Base-by-base conservation (phyloP, 2,888 invertebrate species). In the Drosophila meridionalis region DNA sequence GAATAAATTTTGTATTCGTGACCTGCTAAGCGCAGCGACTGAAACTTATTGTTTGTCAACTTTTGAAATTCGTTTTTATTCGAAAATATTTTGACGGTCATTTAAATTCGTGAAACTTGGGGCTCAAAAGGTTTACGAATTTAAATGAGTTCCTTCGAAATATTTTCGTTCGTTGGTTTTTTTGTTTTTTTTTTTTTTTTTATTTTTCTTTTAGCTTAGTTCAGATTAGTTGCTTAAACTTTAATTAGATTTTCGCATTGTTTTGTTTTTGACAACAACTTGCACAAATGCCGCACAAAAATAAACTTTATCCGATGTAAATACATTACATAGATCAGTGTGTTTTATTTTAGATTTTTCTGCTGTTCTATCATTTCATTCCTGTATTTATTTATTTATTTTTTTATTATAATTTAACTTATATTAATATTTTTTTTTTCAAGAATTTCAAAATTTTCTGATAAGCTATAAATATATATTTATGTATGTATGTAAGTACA, bases 111-210 rank as follows among this genome's bases (percentile, higher is more conserved):
- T 86, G 83, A 91, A 92, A 90, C 92, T 69, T 89, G 92, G 93
- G 93, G 93, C 93, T 93, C 93, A 79, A 76, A 69, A 78, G 85
- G 91, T 91, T 92, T 90, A 92, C 92, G 88, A 87, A 92, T 90
- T 91, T 88, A 91, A 92, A 91, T 90, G 90, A 91, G 78, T 87
- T 70, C 28, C 28, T 67, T 34, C 9, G 26, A 43, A 58, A 73
- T 63, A 60, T 61, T 53, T 64, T 59, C 36, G 6, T 57, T 48
- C 26, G 53, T 34, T 30, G 36, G 28, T 28, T 48, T 36, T 53
- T 26, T 3, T 52, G 63, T 3, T 26, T 28, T 47, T 47, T 3
- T 9, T 20, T 43, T 43, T 43, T 3, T 20, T 43, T 43, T n/a
- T n/a, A n/a, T 26, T 20, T n/a, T 11, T 12, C 14, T 47, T 26